Base-by-base conservation (phyloP, 1,140 invertebrate genomes). In the Diachasmimorpha longicaudata region DNA sequence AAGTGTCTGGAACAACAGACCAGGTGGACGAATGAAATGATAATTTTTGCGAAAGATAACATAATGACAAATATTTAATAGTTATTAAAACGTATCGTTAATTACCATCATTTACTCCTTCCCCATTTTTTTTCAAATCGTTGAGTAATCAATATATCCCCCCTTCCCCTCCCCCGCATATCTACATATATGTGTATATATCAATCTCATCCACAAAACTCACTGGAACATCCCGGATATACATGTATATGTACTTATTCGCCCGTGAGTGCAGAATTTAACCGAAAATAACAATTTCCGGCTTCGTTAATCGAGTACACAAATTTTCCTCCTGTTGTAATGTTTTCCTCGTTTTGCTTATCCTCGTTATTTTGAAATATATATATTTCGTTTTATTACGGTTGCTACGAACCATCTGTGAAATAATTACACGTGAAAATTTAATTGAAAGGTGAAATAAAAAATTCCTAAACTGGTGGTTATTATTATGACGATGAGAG, bases 111-210 rank as follows among this genome's bases (percentile, higher is more conserved):
- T 69, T 77, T 72, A 63, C 37, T 44, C 70, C 70, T 52, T 72
- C 44, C 23, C 31, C 31, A 31, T 2, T 68, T 4, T 2, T 68
- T 4, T 37, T 37, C 10, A 55, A 46, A 52, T 44, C 13, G 52
- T 10, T 70, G 52, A 58, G 31, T 44, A 63, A 25, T 42, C 21
- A 3, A 63, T 58, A 55, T 70, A 70, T 19, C 55, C 23, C 19
- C 13, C 4, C 21, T 16, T 14, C 19, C 13, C 4, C 39, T 25
- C 16, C 16, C 16, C 25, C 16, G 21, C 25, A 48, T 73, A 78
- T 75, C 37, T 72, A 78, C 70, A 72, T 78, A 76, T 78, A 77
- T 77, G 36, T 77, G 66, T 77, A 73, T 73, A 77, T 73, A 75
- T 75, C 48, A 69, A 75, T 70, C 10, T 48, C 44, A 74, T 31